Evolutionary conservation across 2,888 invertebrate genomes (phyloP).

Genomic region (Idaea dimidiata): DNA sequence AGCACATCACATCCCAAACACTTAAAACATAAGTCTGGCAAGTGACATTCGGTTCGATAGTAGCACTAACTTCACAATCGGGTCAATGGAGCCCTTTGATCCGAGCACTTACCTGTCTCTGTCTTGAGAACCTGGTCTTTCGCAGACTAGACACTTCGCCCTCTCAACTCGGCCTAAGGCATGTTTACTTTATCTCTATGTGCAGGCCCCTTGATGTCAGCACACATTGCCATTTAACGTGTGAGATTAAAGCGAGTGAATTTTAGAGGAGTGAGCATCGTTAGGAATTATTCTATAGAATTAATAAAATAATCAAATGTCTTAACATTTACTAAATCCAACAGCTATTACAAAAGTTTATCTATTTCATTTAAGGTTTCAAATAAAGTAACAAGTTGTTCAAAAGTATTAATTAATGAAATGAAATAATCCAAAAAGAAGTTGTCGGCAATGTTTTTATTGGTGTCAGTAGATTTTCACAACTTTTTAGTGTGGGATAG

Average conservation of each 20-base stretch:
- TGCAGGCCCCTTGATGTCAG: slow-evolving; percentile 31
- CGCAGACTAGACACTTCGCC: slow-evolving; percentile 64
- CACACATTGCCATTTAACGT: slow-evolving; percentile 5
- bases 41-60: slow-evolving; percentile 28
- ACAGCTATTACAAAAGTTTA: too few relatives aligned
- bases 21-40: slow-evolving; percentile 3
- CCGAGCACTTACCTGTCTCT: slow-evolving; percentile 64
- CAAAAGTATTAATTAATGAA: too few relatives aligned
- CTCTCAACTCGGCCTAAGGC: slow-evolving; percentile 44
- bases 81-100: slow-evolving; percentile 77
- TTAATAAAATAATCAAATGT: too few relatives aligned
- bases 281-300: too few relatives aligned
- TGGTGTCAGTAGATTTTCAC: too few relatives aligned
- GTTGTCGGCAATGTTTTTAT: too few relatives aligned
- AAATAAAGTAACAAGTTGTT: too few relatives aligned
- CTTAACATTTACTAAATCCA: too few relatives aligned
- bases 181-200: slow-evolving; percentile 54
- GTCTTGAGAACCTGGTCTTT: slow-evolving; percentile 60
- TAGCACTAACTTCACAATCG: slow-evolving; percentile 56
- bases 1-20: background rate
- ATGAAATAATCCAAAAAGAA: too few relatives aligned
- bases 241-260: background rate
- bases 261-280: background rate
- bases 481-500: too few relatives aligned
- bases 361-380: too few relatives aligned